Evolutionary conservation across 2,888 invertebrate genomes (phyloP), one percentile per base, ranked within the genome.

Genomic region (Drosophila ezoana): DNA sequence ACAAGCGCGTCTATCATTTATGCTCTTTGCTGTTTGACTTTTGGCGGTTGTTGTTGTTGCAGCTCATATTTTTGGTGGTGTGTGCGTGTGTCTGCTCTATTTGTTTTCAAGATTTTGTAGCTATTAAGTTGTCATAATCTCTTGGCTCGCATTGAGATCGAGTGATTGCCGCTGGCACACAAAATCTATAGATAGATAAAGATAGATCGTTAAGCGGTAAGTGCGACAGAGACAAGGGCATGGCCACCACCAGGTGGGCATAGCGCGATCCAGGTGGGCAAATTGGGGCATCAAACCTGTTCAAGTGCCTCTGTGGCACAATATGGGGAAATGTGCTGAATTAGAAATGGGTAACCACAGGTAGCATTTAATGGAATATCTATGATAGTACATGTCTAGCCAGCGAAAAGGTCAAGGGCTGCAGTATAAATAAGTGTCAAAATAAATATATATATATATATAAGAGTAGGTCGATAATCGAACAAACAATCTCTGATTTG

Each of bases 101-200:
- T 86, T 83, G 83, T 83, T 72, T 71, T 82, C 62, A 57, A 70
- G 35, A 64, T 79, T 83, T 83, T 76, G 76, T 81, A 66, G 79
- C 83, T 84, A 84, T 84, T 84, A 84, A 84, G 83, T 84, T 84
- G 83, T 84, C 83, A 84, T 86, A 84, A 84, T 84, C 87, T 76
- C 81, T 66, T 59, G 52, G 58, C 43, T 63, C 72, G 47, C 76
- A 69, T 66, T 52, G 72, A 82, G 78, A 82, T 80, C 76, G 70
- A 79, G 78, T 85, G 73, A 73, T 76, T 51, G 81, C 81, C 70
- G 64, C 61, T 69, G 76, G 75, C 76, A 66, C 59, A 53, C 38
- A 53, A 45, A 11, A 38, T 32, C 10, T 45, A 37, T 28, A 28
- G 28, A 40, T 13, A 40, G 52, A 48, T 5, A 45, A 18, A 53